Base-by-base conservation (phyloP, 2,113 vertebrate species). In the Sus scrofa region DNA sequence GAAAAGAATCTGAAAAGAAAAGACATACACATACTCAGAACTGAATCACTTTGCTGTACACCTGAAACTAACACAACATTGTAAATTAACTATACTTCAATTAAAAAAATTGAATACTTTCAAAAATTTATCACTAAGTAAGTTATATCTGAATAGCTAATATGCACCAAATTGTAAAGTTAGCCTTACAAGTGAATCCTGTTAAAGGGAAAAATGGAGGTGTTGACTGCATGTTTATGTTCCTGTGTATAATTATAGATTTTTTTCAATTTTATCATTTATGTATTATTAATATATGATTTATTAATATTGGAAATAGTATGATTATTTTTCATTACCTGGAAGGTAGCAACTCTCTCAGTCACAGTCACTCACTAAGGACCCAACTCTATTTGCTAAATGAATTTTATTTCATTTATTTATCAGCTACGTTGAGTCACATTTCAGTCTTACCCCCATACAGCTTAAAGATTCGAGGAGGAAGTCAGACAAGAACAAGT, bases 131-230 rank as follows among this genome's bases (percentile, higher is more conserved):
- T 75, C 27, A 30, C 52, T 65, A 24, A 86, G 24, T 78, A 39
- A 27, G 10, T 58, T 74, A 20, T 75, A 27, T 56, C 10, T 3
- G 39, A 89, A 24, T n/a, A 56, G 27, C 37, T 67, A n/a, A 6
- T 2, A 6, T 34, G 30, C 7, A 34, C n/a, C 20, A 27, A 58
- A n/a, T 1, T 39, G 1, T 56, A 4, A 1, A 54, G 13, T n/a
- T 44, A 27, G 24, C 37, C 6, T 71, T 62, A 8, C 10, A 18
- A 22, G 3, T 63, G 30, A 56, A 13, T 74, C 7, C 37, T 37
- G 19, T 79, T 32, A 8, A 65, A 8, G 2, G 30, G 15, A 20
- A 60, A 6, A 63, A 44, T 7, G 32, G 24, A 37, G 30, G 10
- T 67, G 93, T 44, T 34, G 65, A 77, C 20, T 52, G 10, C 3